Evolutionary conservation across 2,888 invertebrate genomes (phyloP).

Genomic region (Oscheius sp.): DNA sequence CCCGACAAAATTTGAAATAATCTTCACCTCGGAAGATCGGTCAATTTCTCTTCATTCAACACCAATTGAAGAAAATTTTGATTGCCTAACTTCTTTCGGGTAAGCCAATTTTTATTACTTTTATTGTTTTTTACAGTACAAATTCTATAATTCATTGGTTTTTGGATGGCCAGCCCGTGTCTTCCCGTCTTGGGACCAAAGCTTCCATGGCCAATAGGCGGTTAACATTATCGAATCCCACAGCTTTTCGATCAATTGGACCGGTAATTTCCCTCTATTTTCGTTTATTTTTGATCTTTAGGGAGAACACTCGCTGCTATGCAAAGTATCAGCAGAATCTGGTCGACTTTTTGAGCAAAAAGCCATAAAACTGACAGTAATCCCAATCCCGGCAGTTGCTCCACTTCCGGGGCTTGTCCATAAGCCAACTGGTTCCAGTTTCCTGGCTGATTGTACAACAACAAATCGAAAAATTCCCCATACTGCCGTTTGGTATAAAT

Average conservation of each 20-base stretch:
- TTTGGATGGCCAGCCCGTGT: conserved; percentile 25
- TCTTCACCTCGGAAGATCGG: conserved; percentile 7
- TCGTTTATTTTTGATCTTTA: conserved; percentile 10
- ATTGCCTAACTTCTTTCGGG: conserved; percentile 34
- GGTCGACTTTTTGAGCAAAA: conserved; percentile 54
- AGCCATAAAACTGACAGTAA: conserved; percentile 15
- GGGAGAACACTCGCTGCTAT: conserved; percentile 53
- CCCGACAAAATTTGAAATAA: conserved; percentile 7
- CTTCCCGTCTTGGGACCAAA: conserved; percentile 3
- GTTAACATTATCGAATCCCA: conserved; percentile 20
- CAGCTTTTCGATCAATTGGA: conserved; percentile 7
- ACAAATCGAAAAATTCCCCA: conserved; percentile 11
- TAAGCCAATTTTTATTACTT: no score
- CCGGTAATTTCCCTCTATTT: neutral
- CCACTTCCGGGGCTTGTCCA: conserved; percentile 18
- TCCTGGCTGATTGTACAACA: conserved; percentile 19
- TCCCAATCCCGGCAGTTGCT: conserved; percentile 11
- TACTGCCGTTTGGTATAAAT: conserved; percentile 12
- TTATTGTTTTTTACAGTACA: neutral
- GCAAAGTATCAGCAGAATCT: conserved; percentile 54
- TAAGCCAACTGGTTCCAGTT: neutral
- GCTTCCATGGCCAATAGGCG: conserved; percentile 17
- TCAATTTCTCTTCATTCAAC: neutral
- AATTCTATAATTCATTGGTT: conserved; percentile 31
- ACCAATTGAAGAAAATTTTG: conserved; percentile 20